phyloP scores from a whole-genome alignment of 2,888 invertebrate species.

The Allophyes oxyacanthae region DNA sequence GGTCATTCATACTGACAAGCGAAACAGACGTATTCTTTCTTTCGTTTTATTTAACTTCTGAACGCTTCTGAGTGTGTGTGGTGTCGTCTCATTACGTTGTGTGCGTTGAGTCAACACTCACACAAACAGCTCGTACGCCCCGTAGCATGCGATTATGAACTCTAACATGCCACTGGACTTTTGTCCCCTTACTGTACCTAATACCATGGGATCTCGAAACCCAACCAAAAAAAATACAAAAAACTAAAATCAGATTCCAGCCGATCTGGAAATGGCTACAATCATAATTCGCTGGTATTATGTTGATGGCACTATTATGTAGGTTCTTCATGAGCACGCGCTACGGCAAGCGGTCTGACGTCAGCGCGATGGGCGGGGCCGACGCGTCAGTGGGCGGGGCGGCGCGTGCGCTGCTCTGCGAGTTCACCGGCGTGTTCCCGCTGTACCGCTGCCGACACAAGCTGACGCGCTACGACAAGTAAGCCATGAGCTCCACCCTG shows the following conservation, averaged over 20 bases:
- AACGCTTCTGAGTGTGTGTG: no score
- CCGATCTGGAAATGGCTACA: not conserved
- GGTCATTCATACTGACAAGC: no score
- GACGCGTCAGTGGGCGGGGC: constrained; percentile 4
- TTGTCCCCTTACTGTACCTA: no score
- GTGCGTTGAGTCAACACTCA: no score
- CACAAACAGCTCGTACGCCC: no score
- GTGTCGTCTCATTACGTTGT: no score
- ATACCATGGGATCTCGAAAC: no score
- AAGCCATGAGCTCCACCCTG: constrained; percentile 8
- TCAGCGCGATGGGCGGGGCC: not conserved
- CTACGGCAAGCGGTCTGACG: constrained; percentile 75
- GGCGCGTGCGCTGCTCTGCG: constrained; percentile 54
- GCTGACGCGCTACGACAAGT: constrained; percentile 40
- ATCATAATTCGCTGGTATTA: not conserved
- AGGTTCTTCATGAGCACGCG: constrained; percentile 79
- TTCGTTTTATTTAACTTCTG: no score
- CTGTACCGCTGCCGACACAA: constrained; percentile 65
- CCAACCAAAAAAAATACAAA: no score
- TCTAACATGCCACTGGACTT: no score
- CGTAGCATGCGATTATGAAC: no score
- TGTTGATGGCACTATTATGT: not conserved
- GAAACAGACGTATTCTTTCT: no score
- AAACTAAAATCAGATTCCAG: not conserved
- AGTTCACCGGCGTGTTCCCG: constrained; percentile 65